Base-by-base conservation (phyloP, 1,140 invertebrate species). In the Elysia chlorotica region DNA sequence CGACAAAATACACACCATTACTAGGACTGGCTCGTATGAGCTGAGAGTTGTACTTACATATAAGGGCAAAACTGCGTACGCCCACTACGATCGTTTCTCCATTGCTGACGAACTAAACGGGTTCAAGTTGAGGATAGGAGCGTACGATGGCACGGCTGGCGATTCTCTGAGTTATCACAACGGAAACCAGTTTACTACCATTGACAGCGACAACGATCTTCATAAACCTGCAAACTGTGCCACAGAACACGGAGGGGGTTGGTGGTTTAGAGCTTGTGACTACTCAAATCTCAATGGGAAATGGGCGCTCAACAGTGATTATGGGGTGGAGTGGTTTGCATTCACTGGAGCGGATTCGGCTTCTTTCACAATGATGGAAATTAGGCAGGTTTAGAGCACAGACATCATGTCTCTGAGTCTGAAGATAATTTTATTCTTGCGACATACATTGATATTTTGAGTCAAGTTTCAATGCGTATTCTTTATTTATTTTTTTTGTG, bases 201-300 rank as follows among this genome's bases (percentile, higher is more conserved):
- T 62, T 35, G 85, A 88, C 69, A 35, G 33, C 21, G 86, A 88
- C 74, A 83, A 85, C 62, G 85, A 87, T 79, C 89, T 89, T 14
- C n/a, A n/a, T n/a, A 87, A 89, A 36, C 91, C 92, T 25, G 91
- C 92, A n/a, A 91, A 90, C 68, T 94, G 93, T 82, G 92, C 92
- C 0, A 82, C 89, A 57, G 86, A 84, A 74, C 89, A 89, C 77
- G 81, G 84, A 21, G 86, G 88, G 2, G 89, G 88, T 0, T 90
- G 89, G 89, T 90, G 89, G 89, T 90, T 88, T 72, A 88, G 87
- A 68, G 93, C 96, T 84, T 98, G 96, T 87, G 95, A 97, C 81
- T 94, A 95, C 84, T 93, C 93, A 5, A 97, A 97, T 89, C 91
- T 97, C 30, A 98, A 97, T 86, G 95, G 95, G 0, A 92, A 93